phyloP scores from a whole-genome alignment of 2,888 invertebrate species.

The Diarsia mendica region DNA sequence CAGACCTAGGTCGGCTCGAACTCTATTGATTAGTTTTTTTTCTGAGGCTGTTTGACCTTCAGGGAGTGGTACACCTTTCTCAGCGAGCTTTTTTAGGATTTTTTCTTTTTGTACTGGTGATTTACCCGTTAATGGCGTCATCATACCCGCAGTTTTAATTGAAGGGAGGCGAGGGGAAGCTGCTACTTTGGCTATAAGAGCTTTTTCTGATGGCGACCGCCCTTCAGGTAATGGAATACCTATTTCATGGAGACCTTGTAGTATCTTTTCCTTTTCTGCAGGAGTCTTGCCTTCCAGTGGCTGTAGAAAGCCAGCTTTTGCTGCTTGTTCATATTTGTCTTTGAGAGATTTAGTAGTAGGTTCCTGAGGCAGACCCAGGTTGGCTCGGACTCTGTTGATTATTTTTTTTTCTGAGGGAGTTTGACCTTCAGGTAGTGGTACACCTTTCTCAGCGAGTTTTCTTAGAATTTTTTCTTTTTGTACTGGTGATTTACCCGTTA shows the following conservation, averaged over 20 bases:
- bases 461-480: conserved; percentile 64
- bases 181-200: conserved; percentile 37
- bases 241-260: conserved; percentile 22
- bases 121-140: too few species aligned
- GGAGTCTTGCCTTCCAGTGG: conserved; percentile 68
- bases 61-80: background rate
- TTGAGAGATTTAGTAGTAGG: conserved; percentile 48
- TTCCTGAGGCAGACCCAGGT: conserved; percentile 56
- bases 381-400: conserved; percentile 38
- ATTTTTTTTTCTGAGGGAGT: conserved; percentile 65
- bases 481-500: conserved; percentile 60
- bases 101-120: too few species aligned
- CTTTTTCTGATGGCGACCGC: conserved; percentile 66
- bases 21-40: background rate
- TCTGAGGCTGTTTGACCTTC: conserved; percentile 2
- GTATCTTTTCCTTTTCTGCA: conserved; percentile 67
- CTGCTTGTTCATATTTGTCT: conserved; percentile 65
- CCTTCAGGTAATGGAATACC: conserved; percentile 67
- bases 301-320: conserved; percentile 50
- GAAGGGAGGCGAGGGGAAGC: background rate
- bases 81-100: conserved; percentile 7
- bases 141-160: too few species aligned
- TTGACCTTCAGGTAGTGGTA: conserved; percentile 55
- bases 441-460: background rate
- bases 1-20: background rate